phyloP scores from a whole-genome alignment of 2,888 invertebrate genomes.

The Fissipunctia ypsillon region DNA sequence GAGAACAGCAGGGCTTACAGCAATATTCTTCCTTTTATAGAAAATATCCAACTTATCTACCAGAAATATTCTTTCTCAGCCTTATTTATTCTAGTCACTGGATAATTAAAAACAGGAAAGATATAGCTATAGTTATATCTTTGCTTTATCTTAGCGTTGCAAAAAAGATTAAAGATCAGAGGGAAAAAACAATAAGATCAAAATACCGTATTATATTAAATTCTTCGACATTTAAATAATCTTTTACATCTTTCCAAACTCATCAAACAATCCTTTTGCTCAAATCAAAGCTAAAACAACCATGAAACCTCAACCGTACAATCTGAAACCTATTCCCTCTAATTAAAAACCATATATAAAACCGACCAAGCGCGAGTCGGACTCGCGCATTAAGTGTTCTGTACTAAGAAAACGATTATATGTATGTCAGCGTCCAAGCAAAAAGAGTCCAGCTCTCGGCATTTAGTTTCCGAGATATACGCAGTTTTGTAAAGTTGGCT shows the following conservation, averaged over 20 bases:
- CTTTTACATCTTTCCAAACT: conserved; percentile 1
- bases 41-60: neutral
- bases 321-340: conserved; percentile 44
- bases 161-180: neutral
- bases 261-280: conserved; percentile 26
- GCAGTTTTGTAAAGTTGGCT: too few relatives aligned
- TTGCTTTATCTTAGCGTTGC: too few relatives aligned
- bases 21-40: neutral
- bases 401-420: neutral
- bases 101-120: neutral
- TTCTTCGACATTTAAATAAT: neutral
- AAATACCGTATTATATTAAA: neutral
- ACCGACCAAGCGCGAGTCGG: neutral
- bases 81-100: neutral
- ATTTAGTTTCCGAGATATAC: too few relatives aligned
- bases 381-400: neutral
- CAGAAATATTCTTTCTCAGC: neutral
- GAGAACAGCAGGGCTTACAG: neutral
- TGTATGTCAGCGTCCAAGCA: too few relatives aligned
- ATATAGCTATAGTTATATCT: too few relatives aligned
- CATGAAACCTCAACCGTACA: conserved; percentile 5
- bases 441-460: too few relatives aligned
- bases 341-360: conserved; percentile 54
- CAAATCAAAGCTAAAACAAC: conserved; percentile 23
- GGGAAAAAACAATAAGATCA: neutral